Conservation (phyloP, 2,113 vertebrate species). For the Pteronura brasiliensis region DNA sequence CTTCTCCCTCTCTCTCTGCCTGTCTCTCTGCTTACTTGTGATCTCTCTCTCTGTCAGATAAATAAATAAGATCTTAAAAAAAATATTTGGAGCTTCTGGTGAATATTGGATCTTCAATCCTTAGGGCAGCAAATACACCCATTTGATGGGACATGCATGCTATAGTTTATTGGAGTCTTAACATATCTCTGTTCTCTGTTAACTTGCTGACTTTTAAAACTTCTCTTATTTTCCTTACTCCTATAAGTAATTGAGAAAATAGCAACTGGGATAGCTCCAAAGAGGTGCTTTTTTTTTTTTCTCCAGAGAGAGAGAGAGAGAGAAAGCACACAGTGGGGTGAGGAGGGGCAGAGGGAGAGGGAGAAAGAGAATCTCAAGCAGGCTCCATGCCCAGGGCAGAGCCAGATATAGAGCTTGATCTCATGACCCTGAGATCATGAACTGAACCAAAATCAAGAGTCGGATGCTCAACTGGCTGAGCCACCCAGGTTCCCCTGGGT, state of each 20-base stretch:
- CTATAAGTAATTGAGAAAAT: neutral
- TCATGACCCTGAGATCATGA: neutral
- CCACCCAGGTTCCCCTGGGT: neutral
- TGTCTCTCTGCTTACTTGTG: too few species aligned
- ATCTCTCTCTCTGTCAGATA: too few species aligned
- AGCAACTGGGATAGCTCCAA: neutral
- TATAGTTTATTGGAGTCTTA: neutral
- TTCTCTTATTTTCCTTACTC: neutral
- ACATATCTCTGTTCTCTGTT: neutral
- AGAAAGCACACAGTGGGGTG: neutral
- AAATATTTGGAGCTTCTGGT: neutral
- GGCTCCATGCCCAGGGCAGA: neutral
- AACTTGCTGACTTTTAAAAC: neutral
- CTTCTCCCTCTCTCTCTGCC: too few species aligned
- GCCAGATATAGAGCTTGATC: neutral
- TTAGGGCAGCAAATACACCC: neutral
- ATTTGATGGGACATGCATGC: neutral
- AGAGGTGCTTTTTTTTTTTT: neutral
- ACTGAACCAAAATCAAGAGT: neutral
- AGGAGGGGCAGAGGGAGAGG: neutral
- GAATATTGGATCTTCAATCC: neutral
- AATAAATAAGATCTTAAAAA: too few species aligned
- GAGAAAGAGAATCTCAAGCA: neutral
- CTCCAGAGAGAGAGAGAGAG: neutral
- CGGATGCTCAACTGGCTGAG: neutral